These are phyloP conservation scores for Oreotrochilus melanogaster DNA, from an alignment of 2,113 vertebrate genomes.

Conservation along the genomic window DNA sequence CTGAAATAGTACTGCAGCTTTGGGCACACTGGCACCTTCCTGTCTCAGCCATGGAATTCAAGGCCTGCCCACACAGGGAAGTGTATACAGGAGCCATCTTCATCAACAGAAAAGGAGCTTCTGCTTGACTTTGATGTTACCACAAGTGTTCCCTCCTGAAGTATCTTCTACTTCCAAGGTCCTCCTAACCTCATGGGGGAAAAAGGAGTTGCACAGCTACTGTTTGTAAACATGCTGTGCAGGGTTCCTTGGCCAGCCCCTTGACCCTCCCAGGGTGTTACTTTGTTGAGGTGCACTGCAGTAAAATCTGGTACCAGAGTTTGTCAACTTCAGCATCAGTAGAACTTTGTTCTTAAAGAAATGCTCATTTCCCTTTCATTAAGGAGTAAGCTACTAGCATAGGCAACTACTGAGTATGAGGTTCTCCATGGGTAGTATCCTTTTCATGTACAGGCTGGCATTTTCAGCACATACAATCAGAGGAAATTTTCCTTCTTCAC, in stretches of 20 bases:
- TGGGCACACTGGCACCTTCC: not conserved
- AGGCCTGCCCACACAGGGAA: not conserved
- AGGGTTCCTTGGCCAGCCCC: not conserved
- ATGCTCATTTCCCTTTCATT: not conserved
- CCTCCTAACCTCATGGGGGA: not conserved
- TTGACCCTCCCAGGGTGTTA: not conserved
- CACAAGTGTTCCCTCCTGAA: not conserved
- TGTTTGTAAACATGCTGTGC: not conserved
- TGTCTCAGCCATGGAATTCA: not conserved
- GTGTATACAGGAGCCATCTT: not conserved
- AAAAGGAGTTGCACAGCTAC: not conserved
- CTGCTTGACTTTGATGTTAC: constrained; percentile 28
- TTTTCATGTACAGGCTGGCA: not conserved
- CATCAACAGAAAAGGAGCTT: not conserved
- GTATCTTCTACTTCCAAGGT: not conserved
- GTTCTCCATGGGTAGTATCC: not conserved
- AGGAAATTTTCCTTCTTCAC: not conserved
- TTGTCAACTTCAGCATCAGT: not conserved
- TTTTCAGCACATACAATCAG: not conserved
- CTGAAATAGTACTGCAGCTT: not conserved
- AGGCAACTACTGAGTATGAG: not conserved
- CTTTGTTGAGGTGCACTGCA: not conserved
- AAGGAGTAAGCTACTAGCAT: not conserved
- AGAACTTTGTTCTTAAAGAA: not conserved
- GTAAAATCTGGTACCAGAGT: not conserved